A percentile compares a stretch with the other conserved stretches of the same genome.
Evolutionary conservation across 2,888 invertebrate species (phyloP).

Genomic region (Eilema depressum): DNA sequence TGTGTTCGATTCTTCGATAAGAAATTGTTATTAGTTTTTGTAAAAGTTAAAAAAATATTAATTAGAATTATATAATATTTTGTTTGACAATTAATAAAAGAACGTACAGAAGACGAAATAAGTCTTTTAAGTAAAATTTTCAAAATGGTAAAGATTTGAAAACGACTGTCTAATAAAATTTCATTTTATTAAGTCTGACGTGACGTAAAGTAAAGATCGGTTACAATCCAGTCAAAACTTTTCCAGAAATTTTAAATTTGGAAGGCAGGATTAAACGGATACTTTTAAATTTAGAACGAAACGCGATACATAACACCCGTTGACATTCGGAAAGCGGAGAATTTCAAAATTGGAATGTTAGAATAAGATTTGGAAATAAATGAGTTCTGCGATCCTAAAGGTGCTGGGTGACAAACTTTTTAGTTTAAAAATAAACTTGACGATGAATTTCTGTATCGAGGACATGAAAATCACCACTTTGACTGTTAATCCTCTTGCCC

Average conservation of each 20-base stretch:
- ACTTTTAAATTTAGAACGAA: slow-evolving; percentile 79
- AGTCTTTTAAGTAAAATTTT: neutral
- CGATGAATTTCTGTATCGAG: slow-evolving; percentile 23
- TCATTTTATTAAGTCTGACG: slow-evolving; percentile 22
- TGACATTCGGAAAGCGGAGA: slow-evolving; percentile 63
- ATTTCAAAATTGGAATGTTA: slow-evolving; percentile 51
- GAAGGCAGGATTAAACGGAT: slow-evolving; percentile 78
- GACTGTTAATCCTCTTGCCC: slow-evolving; percentile 21
- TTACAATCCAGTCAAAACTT: slow-evolving; percentile 74
- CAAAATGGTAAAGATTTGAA: neutral
- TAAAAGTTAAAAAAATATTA: neutral
- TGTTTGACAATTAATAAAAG: neutral
- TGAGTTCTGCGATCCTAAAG: neutral
- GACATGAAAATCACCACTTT: slow-evolving; percentile 22
- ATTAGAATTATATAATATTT: no score
- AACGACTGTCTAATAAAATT: slow-evolving; percentile 19
- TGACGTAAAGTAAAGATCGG: slow-evolving; percentile 41
- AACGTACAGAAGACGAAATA: neutral
- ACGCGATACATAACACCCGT: slow-evolving; percentile 72
- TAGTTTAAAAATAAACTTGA: slow-evolving; percentile 18
- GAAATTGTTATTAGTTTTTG: neutral
- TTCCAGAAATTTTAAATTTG: slow-evolving; percentile 83
- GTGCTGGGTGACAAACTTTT: slow-evolving; percentile 10
- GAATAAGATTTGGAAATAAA: slow-evolving; percentile 22
- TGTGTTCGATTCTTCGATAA: neutral